phyloP scores from a whole-genome alignment of 2,888 invertebrate species.

The Amphimallon solstitiale region DNA sequence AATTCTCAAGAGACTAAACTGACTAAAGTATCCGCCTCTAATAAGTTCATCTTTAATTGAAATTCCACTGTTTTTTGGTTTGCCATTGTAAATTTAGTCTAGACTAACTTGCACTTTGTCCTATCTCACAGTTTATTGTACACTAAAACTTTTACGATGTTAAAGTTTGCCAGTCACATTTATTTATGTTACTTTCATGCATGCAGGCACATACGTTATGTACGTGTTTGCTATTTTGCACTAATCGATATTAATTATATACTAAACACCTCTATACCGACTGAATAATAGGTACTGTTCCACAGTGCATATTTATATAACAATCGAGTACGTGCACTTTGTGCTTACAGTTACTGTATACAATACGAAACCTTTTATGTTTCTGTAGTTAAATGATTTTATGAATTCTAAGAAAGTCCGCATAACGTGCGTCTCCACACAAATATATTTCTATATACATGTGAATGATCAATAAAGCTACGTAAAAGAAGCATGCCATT shows the following conservation, averaged over 20 bases:
- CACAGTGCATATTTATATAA: too few relatives aligned
- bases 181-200: background rate
- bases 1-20: too few relatives aligned
- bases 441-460: background rate
- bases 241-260: slow-evolving; percentile 7
- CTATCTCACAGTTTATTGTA: slow-evolving; percentile 3
- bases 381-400: background rate
- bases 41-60: background rate
- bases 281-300: too few relatives aligned
- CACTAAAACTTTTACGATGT: slow-evolving; percentile 31
- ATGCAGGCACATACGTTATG: background rate
- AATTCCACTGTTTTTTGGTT: background rate
- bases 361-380: background rate
- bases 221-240: background rate
- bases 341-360: background rate
- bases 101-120: background rate
- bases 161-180: slow-evolving; percentile 14
- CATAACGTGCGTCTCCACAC: background rate
- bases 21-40: background rate
- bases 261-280: background rate
- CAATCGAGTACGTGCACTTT: background rate
- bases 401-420: background rate
- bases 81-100: slow-evolving; percentile 10
- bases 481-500: slow-evolving; percentile 3
- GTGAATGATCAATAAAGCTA: slow-evolving; percentile 20